Evolutionary conservation across 2,113 vertebrate genomes (phyloP).

Genomic region (Tringa solitaria): DNA sequence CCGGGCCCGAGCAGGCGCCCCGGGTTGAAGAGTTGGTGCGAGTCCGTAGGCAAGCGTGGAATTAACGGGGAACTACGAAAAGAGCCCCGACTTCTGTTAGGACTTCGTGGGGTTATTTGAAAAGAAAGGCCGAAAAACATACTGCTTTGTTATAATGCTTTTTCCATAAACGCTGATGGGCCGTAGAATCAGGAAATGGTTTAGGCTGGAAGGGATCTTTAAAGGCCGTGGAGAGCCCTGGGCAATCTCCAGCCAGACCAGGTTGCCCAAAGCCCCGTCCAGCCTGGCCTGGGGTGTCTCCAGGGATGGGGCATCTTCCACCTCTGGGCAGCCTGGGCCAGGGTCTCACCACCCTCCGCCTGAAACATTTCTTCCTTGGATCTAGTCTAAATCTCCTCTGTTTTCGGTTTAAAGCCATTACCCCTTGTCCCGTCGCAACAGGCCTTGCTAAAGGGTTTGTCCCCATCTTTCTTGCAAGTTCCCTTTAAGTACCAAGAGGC

Average conservation of each 20-base stretch:
- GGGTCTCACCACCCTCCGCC: neutral
- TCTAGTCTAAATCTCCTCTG: neutral
- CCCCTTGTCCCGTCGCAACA: neutral
- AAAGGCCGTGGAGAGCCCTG: neutral
- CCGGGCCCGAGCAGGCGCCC: neutral
- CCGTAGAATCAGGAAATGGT: neutral
- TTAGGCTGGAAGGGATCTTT: neutral
- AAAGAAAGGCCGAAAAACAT: no score
- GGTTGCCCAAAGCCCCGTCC: neutral
- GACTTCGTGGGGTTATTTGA: accelerated
- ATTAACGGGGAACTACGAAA: accelerated
- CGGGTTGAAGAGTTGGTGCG: accelerated
- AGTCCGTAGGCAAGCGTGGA: accelerated
- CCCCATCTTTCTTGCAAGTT: neutral
- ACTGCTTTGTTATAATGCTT: accelerated
- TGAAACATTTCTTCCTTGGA: neutral
- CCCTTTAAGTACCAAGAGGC: neutral
- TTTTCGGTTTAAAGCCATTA: neutral
- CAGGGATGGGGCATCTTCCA: neutral
- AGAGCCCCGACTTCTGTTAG: accelerated
- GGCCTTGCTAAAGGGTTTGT: neutral
- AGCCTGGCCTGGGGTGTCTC: neutral
- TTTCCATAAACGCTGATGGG: accelerated
- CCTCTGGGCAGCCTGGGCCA: neutral
- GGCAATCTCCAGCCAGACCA: neutral